These are phyloP conservation scores for Drosophila atripex DNA, from an alignment of 2,888 invertebrate species.

Conservation along the genomic window DNA sequence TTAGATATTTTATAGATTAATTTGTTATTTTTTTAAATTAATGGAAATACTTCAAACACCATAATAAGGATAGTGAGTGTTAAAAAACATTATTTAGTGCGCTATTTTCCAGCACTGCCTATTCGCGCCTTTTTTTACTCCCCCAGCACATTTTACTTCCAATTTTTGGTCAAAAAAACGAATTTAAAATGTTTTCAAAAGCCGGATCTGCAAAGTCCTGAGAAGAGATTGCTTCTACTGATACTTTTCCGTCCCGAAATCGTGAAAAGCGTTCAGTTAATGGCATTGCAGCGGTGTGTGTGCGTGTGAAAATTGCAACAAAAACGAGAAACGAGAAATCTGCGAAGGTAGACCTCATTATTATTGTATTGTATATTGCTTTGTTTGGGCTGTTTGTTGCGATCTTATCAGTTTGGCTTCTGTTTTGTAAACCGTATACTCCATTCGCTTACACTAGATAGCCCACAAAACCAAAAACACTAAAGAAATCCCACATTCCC, in stretches of 20 bases:
- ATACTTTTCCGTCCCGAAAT: constrained; percentile 1
- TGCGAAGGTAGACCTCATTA: constrained; percentile 67
- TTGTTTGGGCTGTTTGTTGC: constrained; percentile 60
- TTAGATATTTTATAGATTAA: too few relatives aligned
- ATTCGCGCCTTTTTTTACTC: constrained; percentile 49
- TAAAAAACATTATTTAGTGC: not conserved
- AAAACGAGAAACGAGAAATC: constrained; percentile 38
- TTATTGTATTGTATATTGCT: constrained; percentile 61
- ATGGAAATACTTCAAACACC: not conserved
- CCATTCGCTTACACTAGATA: constrained; percentile 56
- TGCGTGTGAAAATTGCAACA: constrained; percentile 33
- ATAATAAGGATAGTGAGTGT: constrained; percentile 1
- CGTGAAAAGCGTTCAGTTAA: constrained; percentile 11
- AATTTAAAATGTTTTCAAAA: constrained; percentile 17
- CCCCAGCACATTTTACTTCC: constrained; percentile 29
- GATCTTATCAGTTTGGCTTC: constrained; percentile 69
- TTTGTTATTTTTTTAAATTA: too few relatives aligned
- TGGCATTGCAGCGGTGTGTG: constrained; percentile 34
- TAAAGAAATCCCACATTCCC: constrained; percentile 32
- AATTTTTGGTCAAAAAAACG: constrained; percentile 7
- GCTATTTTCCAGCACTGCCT: constrained; percentile 10
- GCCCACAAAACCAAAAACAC: constrained; percentile 18
- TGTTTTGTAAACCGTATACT: constrained; percentile 42
- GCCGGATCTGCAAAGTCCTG: constrained; percentile 1
- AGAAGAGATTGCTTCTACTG: constrained; percentile 1